A percentile compares a stretch with the other conserved stretches of the same genome.
These are phyloP conservation scores for Sylvia atricapilla DNA, from an alignment of 2,113 vertebrate genomes.

Conservation along the genomic window DNA sequence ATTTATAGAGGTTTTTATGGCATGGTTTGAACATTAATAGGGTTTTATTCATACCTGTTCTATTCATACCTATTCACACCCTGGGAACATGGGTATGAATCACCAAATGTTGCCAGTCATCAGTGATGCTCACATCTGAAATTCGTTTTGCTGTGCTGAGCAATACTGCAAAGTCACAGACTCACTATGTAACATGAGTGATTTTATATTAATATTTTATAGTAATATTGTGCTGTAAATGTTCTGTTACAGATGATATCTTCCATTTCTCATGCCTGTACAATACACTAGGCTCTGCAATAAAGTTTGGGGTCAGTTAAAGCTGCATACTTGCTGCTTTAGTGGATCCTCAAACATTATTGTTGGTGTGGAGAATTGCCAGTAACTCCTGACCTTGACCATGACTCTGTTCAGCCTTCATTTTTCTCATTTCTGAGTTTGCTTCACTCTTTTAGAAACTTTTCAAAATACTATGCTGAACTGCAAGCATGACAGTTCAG, in stretches of 20 bases:
- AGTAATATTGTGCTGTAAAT: not conserved
- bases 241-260: not conserved
- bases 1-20: not conserved
- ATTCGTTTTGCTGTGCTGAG: not conserved
- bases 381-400: not conserved
- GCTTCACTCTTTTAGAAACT: not conserved
- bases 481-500: constrained; percentile 19
- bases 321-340: not conserved
- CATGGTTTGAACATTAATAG: not conserved
- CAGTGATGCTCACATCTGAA: not conserved
- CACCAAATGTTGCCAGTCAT: not conserved
- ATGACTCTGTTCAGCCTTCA: not conserved
- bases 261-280: not conserved
- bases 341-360: not conserved
- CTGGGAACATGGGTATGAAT: not conserved
- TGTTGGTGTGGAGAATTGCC: not conserved
- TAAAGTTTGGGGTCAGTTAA: not conserved
- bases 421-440: not conserved
- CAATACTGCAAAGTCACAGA: not conserved
- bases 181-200: not conserved
- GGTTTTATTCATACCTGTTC: not conserved
- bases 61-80: not conserved
- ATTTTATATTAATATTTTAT: not conserved
- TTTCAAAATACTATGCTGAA: constrained; percentile 21
- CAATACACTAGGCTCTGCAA: not conserved